Conservation (phyloP, 2,797 vertebrate species). For the Sciurus vulgaris region DNA sequence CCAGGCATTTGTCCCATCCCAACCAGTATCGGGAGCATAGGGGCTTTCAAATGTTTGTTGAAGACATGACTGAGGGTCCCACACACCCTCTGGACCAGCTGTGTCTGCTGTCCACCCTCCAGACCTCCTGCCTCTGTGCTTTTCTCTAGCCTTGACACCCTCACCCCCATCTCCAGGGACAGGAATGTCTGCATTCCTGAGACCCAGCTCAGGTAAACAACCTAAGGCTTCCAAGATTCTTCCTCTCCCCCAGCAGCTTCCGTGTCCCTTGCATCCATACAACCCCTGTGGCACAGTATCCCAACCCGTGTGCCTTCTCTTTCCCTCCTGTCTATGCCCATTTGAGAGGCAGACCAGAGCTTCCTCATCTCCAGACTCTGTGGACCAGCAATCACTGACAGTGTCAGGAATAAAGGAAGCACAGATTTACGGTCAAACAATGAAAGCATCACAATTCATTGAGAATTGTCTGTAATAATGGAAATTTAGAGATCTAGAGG, state of each 20-base stretch:
- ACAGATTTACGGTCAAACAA: neutral
- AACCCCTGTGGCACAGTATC: neutral
- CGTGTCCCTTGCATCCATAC: neutral
- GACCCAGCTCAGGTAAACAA: neutral
- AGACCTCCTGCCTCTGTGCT: neutral
- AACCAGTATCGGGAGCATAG: neutral
- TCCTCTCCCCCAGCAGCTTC: neutral
- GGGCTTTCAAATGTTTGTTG: too few species aligned
- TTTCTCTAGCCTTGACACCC: neutral
- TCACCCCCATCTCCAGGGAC: neutral
- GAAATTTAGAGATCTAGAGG: neutral
- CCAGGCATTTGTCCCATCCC: neutral
- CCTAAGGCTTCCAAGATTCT: neutral
- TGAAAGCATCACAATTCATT: neutral
- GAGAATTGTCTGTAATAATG: neutral
- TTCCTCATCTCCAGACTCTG: neutral
- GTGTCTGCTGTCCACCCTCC: neutral
- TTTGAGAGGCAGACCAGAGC: neutral
- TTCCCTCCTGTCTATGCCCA: neutral
- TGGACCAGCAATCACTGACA: neutral
- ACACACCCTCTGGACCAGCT: too few species aligned
- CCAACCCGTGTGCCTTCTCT: neutral
- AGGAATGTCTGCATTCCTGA: too few species aligned
- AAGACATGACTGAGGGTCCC: neutral
- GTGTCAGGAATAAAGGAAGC: neutral